These are phyloP conservation scores for Urocynchramus pylzowi DNA, from an alignment of 2,113 vertebrate genomes.

Conservation along the genomic window DNA sequence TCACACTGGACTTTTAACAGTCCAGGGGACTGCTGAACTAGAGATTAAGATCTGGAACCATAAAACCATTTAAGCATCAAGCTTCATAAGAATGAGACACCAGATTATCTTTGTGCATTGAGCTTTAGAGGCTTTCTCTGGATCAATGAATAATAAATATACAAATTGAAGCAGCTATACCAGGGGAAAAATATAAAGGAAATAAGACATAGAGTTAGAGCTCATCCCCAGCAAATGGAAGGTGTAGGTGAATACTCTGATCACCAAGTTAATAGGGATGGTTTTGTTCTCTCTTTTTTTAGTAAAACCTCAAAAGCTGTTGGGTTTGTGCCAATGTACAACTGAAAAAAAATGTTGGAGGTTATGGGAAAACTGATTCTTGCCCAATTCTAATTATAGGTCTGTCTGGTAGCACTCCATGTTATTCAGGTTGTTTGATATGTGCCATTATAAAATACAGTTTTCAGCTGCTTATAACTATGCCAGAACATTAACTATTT, in stretches of 20 bases:
- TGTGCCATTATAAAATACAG: background rate
- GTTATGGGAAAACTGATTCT: constrained; percentile 21
- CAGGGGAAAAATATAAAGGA: background rate
- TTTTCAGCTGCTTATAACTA: background rate
- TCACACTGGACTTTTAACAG: background rate
- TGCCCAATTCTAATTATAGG: constrained; percentile 29
- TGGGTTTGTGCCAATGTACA: background rate
- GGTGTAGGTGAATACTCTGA: background rate
- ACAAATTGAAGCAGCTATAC: background rate
- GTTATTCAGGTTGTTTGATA: constrained; percentile 17
- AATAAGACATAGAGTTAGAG: background rate
- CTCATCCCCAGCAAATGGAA: background rate
- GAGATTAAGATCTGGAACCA: background rate
- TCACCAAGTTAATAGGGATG: background rate
- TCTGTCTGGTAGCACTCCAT: background rate
- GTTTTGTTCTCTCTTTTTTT: background rate
- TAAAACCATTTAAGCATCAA: background rate
- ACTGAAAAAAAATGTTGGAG: constrained; percentile 13
- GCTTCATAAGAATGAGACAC: background rate
- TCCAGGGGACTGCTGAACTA: background rate
- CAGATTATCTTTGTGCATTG: background rate
- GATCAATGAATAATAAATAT: background rate
- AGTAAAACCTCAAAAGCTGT: background rate
- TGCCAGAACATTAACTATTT: constrained; percentile 9
- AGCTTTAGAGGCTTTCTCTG: background rate